phyloP scores from a whole-genome alignment of 1,140 invertebrate species.

The Drosophila bifasciata region DNA sequence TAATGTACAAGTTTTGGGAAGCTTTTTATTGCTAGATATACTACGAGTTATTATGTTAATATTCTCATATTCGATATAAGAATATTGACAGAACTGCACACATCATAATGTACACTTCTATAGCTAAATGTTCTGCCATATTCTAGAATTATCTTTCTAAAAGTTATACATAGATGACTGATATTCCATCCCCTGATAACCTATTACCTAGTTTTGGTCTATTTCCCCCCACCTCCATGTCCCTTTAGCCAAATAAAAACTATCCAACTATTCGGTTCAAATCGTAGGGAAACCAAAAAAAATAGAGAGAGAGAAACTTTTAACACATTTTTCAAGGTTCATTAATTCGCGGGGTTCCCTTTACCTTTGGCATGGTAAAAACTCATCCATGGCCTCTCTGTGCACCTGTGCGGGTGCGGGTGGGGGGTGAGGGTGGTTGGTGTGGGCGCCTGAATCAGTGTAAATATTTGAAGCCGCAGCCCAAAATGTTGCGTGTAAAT shows the following conservation, averaged over 20 bases:
- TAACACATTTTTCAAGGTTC: conserved; percentile 83
- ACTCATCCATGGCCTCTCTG: neutral
- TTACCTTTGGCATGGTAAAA: too few species aligned
- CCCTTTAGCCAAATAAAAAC: conserved; percentile 11
- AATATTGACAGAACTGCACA: too few species aligned
- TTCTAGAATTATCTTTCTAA: neutral
- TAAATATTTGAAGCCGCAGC: conserved; percentile 80
- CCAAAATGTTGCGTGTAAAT: conserved; percentile 79
- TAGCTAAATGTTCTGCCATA: too few species aligned
- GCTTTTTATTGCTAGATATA: too few species aligned
- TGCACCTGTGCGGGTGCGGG: conserved; percentile 32
- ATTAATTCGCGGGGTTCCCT: conserved; percentile 65
- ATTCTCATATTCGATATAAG: too few species aligned
- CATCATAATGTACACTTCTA: too few species aligned
- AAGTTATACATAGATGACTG: neutral
- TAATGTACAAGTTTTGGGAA: too few species aligned
- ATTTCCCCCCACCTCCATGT: too few species aligned
- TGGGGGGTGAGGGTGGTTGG: too few species aligned
- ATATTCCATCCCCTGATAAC: neutral
- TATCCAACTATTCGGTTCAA: conserved; percentile 60
- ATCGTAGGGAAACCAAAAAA: conserved; percentile 48
- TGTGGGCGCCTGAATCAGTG: conserved; percentile 59
- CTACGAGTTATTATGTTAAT: too few species aligned
- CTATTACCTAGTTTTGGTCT: neutral
- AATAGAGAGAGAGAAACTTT: conserved; percentile 51